Base-by-base conservation (phyloP, 2,113 vertebrate genomes). In the Dolichallabes microphthalmus region DNA sequence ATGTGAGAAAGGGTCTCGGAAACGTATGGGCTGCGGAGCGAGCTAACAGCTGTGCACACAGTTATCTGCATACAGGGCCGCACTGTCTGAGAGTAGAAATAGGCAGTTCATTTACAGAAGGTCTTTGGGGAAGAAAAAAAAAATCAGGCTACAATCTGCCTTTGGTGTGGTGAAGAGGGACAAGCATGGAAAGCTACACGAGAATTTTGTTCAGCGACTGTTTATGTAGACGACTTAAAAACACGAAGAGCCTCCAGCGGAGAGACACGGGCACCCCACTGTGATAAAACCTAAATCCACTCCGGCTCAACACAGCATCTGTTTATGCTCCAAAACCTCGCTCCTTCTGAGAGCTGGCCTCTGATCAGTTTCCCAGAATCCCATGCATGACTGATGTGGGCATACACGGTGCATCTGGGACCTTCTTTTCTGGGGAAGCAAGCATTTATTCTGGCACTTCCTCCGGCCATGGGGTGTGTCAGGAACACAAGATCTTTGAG, bases 381-480 rank as follows among this genome's bases (percentile, higher is more conserved):
- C 85, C 68, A 19, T 63, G 69, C 64, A 71, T 12, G 25, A 45
- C 64, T 9, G 25, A 60, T 60, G 82, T 66, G 68, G 39, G 32
- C 52, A 32, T 8, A 58, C 53, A 39, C 60, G 66, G 30, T 58
- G 66, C 66, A 14, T 73, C 82, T 39, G 58, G 20, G 27, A 81
- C 15, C n/a, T 32, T 83, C 55, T 60, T 64, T 76, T 83, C 82
- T 20, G 57, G 76, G 25, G 85, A 71, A 50, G 10, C 7, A 17
- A 87, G 81, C 82, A 68, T 93, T 92, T 93, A 94, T 91, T 90
- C n/a, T 80, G 64, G 80, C 87, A 84, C 86, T 92, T 93, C 92
- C 92, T 92, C 75, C 88, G 91, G 88, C 90, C 82, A 82, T n/a
- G 87, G 92, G 93, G 92, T 89, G 92, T 91, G 82, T 91, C 84